These are phyloP conservation scores for Pandion haliaetus DNA, from an alignment of 2,113 vertebrate species.

Conservation along the genomic window DNA sequence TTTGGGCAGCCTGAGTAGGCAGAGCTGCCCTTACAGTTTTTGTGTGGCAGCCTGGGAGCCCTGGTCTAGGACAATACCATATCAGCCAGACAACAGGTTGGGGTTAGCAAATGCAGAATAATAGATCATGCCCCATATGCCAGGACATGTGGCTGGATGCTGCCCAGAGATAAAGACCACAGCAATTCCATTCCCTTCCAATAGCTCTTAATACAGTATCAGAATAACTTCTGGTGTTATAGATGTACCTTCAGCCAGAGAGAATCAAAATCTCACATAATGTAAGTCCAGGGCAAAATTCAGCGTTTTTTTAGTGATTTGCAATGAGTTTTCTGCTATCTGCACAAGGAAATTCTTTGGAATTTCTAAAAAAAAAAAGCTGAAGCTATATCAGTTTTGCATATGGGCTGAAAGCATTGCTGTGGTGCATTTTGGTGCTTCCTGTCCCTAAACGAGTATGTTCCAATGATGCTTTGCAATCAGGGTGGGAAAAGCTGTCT, in stretches of 20 bases:
- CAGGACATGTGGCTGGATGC: not conserved
- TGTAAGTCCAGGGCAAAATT: not conserved
- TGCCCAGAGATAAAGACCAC: not conserved
- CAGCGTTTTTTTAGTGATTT: not conserved
- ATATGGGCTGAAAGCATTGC: not conserved
- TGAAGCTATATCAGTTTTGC: not conserved
- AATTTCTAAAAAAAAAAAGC: not conserved
- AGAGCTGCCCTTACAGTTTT: not conserved
- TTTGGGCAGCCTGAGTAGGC: not conserved
- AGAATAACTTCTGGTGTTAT: not conserved
- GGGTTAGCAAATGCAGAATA: not conserved
- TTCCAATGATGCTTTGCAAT: not conserved
- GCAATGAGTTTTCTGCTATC: not conserved
- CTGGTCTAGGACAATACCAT: not conserved
- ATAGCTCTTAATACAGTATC: not conserved
- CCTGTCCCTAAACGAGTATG: not conserved
- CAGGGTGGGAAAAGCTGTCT: not conserved
- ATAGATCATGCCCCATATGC: fast-evolving
- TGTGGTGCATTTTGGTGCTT: not conserved
- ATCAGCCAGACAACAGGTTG: fast-evolving
- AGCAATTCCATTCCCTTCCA: not conserved
- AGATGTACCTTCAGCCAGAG: not conserved
- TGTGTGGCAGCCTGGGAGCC: not conserved
- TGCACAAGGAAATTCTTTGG: not conserved
- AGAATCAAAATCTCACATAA: not conserved